Evolutionary conservation across 1,140 invertebrate species (phyloP).

Genomic region (Prorops nasuta): DNA sequence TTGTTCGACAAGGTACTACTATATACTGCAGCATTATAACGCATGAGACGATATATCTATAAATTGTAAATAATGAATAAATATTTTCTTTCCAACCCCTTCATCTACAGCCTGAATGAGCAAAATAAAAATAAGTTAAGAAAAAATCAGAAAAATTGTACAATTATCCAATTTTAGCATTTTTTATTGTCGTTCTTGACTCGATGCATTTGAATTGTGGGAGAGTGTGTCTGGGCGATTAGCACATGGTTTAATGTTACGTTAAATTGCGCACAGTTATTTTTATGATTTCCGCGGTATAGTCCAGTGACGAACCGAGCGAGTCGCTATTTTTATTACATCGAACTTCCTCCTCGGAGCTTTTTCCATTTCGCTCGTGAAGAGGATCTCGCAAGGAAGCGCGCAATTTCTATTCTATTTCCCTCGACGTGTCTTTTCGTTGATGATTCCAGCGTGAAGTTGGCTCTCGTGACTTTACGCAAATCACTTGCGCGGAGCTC

Average conservation of each 20-base stretch:
- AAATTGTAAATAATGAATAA: too few relatives aligned
- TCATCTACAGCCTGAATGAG: too few relatives aligned
- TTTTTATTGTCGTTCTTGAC: too few relatives aligned
- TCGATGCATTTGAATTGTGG: too few relatives aligned
- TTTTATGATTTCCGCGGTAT: constrained; percentile 18
- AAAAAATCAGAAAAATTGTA: too few relatives aligned
- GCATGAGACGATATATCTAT: too few relatives aligned
- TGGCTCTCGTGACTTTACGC: not conserved
- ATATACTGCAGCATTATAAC: too few relatives aligned
- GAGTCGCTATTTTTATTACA: constrained; percentile 30
- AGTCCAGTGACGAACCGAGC: constrained; percentile 15
- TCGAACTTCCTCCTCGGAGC: constrained; percentile 18
- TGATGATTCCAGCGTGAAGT: constrained; percentile 1
- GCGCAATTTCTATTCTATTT: constrained; percentile 7
- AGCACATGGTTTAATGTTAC: constrained; percentile 8
- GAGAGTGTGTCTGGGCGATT: too few relatives aligned
- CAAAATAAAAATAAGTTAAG: too few relatives aligned
- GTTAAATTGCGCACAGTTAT: constrained; percentile 22
- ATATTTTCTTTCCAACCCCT: too few relatives aligned
- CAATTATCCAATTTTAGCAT: too few relatives aligned
- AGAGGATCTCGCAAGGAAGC: not conserved
- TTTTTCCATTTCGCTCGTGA: not conserved
- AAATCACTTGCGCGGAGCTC: not conserved
- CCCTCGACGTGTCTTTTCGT: not conserved
- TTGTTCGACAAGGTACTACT: too few relatives aligned